Evolutionary conservation across 2,888 invertebrate genomes (phyloP), one percentile per base, ranked within the genome.

Genomic region (Acanthosepion pharaonis): DNA sequence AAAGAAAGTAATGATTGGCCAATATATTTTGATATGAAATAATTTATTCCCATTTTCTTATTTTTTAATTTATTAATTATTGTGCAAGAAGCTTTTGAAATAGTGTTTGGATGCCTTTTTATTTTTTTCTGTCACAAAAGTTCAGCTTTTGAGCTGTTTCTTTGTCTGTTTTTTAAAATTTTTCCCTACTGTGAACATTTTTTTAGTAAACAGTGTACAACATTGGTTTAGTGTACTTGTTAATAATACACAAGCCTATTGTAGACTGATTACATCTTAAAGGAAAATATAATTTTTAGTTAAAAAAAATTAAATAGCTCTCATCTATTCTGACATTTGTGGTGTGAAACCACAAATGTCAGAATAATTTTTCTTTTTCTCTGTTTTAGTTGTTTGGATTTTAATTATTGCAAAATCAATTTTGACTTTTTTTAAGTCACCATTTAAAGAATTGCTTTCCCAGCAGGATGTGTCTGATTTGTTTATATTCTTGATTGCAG

Each of bases 1-100:
- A 93, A 20, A 92, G 18, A 48, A 49, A 20, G 20, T 5, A 15
- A 59, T 59, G 59, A 59, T 59, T 53, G 28, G 49, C 51, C 51
- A 18, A n/a, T 93, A 49, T 49, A 93, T 93, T 93, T 93, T 93
- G n/a, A 78, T 78, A 78, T 78, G n/a, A n/a, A n/a, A n/a, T 78
- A n/a, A 78, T 78, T 78, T 78, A 78, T n/a, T n/a, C n/a, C n/a
- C 0, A 2, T 78, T 78, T 33, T 78, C 15, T 33, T n/a, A n/a
- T 33, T 78, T 78, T 6, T 28, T 25, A 20, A 64, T 64, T 64
- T 64, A 64, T 78, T 78, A 78, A 4, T 33, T 78, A 11, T 78
- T 78, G 59, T 59, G 59, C 20, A 6, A 20, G 59, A 25, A 59
- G 59, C 59, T 59, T 59, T 59, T 59, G 59, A 23, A 59, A 59